Evolutionary conservation across 2,113 vertebrate genomes (phyloP).

Genomic region (Eurystomus gularis): DNA sequence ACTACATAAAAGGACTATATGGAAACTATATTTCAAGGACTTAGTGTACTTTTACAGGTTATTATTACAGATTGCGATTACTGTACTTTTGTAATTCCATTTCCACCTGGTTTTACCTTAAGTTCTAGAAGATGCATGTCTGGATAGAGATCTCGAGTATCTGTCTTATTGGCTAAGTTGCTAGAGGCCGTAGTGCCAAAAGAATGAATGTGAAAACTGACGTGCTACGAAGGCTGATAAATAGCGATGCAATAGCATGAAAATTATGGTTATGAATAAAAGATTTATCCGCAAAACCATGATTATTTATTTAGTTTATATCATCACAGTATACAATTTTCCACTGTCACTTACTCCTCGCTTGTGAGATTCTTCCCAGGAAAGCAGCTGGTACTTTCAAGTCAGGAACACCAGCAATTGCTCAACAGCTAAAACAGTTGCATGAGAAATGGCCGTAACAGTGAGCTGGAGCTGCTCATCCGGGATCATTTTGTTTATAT

Average conservation of each 20-base stretch:
- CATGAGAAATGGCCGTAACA: slow-evolving; percentile 48
- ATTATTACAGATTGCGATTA: not conserved
- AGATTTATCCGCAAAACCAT: slow-evolving; percentile 16
- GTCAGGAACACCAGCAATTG: slow-evolving; percentile 53
- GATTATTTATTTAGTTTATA: slow-evolving; percentile 32
- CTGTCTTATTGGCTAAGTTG: not conserved
- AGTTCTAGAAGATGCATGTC: slow-evolving; percentile 20
- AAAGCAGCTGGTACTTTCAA: slow-evolving; percentile 35
- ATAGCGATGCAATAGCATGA: slow-evolving; percentile 41
- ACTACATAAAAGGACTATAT: not conserved
- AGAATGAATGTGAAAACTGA: slow-evolving; percentile 36
- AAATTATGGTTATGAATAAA: slow-evolving; percentile 65
- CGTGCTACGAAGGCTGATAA: slow-evolving; percentile 52
- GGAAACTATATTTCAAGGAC: not conserved
- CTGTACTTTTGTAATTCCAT: not conserved
- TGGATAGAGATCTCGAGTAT: not conserved
- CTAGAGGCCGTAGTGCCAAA: not conserved
- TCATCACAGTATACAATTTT: slow-evolving; percentile 8
- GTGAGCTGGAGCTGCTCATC: slow-evolving; percentile 15
- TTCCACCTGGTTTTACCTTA: slow-evolving; percentile 24
- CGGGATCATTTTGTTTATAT: slow-evolving; percentile 43
- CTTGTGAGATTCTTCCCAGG: not conserved
- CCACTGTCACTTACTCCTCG: not conserved
- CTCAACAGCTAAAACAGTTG: slow-evolving; percentile 34
- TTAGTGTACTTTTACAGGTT: not conserved